Conservation (phyloP, 2,113 vertebrate genomes). For the Azemiops feae region DNA sequence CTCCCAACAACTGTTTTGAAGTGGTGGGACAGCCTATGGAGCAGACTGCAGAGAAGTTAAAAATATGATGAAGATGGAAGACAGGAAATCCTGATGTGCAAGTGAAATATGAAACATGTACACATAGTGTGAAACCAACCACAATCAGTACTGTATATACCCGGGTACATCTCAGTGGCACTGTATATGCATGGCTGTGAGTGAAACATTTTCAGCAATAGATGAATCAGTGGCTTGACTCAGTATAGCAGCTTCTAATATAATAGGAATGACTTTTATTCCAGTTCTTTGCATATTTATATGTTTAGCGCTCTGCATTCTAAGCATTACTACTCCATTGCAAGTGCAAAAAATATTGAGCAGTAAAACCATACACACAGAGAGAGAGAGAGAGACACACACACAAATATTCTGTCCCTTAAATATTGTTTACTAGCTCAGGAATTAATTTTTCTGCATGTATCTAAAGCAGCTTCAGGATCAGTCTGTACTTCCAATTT, state of each 20-base stretch:
- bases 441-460: background rate
- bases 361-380: background rate
- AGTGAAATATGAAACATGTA: background rate
- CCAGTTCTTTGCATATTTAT: background rate
- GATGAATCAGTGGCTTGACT: background rate
- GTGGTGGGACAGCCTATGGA: background rate
- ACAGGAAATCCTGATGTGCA: background rate
- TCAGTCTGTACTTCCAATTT: slow-evolving; percentile 1
- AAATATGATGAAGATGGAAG: background rate
- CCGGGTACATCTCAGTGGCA: background rate
- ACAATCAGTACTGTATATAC: background rate
- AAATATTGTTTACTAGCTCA: background rate
- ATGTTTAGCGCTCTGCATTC: background rate
- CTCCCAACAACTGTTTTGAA: background rate
- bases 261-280: background rate
- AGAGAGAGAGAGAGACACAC: too few species aligned
- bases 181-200: background rate
- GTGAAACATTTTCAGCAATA: background rate
- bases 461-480: slow-evolving; percentile 2
- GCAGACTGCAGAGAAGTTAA: background rate
- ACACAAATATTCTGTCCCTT: background rate
- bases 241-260: background rate
- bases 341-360: background rate
- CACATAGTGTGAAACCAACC: background rate
- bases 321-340: background rate